A percentile compares a stretch with the other conserved stretches of the same genome.
Conservation (phyloP, 2,888 invertebrate genomes). For the Ophion ellenae region DNA sequence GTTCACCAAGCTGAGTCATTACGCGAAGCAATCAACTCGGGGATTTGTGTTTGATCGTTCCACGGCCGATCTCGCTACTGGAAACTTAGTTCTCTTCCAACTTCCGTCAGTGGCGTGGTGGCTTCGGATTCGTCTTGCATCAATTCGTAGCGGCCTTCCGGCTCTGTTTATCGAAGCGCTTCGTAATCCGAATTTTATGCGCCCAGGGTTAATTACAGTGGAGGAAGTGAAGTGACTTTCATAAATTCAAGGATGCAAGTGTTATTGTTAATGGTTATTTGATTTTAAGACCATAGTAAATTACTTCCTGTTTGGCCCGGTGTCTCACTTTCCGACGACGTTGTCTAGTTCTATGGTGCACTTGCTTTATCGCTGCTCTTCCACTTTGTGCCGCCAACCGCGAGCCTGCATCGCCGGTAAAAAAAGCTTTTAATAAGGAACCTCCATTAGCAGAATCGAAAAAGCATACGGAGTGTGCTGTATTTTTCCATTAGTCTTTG, state of each 20-base stretch:
- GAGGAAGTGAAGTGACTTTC: slow-evolving; percentile 30
- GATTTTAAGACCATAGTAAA: slow-evolving; percentile 8
- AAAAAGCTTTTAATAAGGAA: neutral
- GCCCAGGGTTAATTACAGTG: slow-evolving; percentile 26
- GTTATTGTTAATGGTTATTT: slow-evolving; percentile 16
- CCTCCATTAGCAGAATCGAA: neutral
- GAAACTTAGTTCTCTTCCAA: slow-evolving; percentile 63
- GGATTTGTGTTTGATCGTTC: slow-evolving; percentile 76
- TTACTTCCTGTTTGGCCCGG: neutral
- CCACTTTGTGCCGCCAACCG: neutral
- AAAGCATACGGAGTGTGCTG: neutral
- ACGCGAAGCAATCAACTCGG: slow-evolving; percentile 73
- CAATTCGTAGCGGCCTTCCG: slow-evolving; percentile 47
- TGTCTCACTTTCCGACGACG: neutral
- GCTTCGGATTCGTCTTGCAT: slow-evolving; percentile 54
- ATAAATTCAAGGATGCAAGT: slow-evolving; percentile 15
- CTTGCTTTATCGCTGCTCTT: neutral
- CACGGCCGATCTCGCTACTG: slow-evolving; percentile 60
- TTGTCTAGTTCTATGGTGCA: neutral
- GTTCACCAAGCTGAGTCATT: slow-evolving; percentile 57
- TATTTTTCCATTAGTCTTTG: neutral
- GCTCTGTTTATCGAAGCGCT: slow-evolving; percentile 56
- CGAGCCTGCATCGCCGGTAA: neutral
- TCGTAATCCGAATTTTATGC: slow-evolving; percentile 43
- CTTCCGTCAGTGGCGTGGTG: slow-evolving; percentile 28